Conservation (phyloP, 37 sponge, comb jelly and placozoan species). For the Geodia barretti region DNA sequence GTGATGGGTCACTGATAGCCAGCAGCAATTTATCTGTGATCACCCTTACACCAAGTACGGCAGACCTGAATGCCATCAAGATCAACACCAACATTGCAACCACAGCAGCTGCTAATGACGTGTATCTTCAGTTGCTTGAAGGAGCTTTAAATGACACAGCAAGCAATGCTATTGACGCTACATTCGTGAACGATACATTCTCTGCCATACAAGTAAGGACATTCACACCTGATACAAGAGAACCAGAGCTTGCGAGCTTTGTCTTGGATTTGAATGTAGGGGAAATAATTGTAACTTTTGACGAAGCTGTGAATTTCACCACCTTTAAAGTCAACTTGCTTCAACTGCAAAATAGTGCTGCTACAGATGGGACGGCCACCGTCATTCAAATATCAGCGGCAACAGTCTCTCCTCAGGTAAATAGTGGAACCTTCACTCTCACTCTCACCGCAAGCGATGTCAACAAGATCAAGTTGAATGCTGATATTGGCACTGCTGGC, state of each 20-base stretch:
- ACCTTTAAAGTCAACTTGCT: constrained; percentile 55
- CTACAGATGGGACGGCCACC: constrained; percentile 3
- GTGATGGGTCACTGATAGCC: constrained; percentile 15
- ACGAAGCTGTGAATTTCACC: constrained; percentile 59
- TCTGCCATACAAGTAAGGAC: constrained; percentile 29
- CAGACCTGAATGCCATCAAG: constrained; percentile 81
- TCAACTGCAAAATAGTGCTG: constrained; percentile 40
- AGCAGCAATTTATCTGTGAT: constrained; percentile 16
- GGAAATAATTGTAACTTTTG: constrained; percentile 55
- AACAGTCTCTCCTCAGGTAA: neutral
- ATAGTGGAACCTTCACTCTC: constrained; percentile 18
- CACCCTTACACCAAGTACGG: constrained; percentile 27
- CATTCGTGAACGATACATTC: constrained; percentile 25
- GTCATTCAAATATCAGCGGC: neutral
- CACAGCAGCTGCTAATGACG: neutral
- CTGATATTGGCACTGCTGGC: constrained; percentile 27
- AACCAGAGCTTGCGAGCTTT: constrained; percentile 55
- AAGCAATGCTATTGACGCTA: constrained; percentile 37
- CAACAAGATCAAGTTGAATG: constrained; percentile 33
- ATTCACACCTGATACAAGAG: constrained; percentile 57
- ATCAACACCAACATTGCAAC: constrained; percentile 53
- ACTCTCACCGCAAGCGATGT: constrained; percentile 18
- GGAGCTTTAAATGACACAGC: constrained; percentile 70
- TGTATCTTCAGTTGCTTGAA: constrained; percentile 43
- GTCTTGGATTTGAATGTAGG: constrained; percentile 73